Evolutionary conservation across 2,113 vertebrate genomes (phyloP).

Genomic region (Cephalopterus ornatus): DNA sequence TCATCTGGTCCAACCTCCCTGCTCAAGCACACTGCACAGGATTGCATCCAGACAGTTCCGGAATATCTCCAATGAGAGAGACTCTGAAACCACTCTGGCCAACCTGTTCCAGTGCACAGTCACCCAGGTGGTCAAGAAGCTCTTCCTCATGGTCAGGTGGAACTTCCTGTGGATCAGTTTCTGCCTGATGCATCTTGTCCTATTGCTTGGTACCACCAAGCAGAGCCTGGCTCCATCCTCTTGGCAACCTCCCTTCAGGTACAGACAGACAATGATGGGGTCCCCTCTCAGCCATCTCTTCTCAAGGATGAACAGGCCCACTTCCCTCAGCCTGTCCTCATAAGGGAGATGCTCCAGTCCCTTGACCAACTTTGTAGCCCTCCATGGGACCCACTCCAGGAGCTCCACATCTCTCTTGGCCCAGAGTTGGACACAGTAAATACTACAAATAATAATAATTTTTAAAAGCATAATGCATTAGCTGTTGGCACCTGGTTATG

Average conservation of each 20-base stretch:
- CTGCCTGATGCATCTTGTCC: background rate
- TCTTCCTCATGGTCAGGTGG: background rate
- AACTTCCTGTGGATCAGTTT: background rate
- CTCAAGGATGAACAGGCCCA: background rate
- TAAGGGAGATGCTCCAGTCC: fast-evolving
- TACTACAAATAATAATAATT: background rate
- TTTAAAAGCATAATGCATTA: background rate
- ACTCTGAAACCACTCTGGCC: background rate
- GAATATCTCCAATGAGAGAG: background rate
- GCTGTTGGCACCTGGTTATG: background rate
- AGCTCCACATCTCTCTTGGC: background rate
- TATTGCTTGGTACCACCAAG: background rate
- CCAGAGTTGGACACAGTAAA: background rate
- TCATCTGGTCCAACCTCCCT: background rate
- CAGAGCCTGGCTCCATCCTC: background rate
- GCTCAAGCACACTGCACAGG: background rate
- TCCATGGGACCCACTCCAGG: background rate
- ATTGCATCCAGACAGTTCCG: background rate
- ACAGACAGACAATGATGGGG: background rate
- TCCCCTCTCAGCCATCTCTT: background rate
- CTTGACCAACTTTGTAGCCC: background rate
- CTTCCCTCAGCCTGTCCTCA: background rate
- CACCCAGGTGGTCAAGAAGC: background rate
- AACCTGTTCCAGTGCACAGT: background rate
- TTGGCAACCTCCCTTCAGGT: background rate